Conservation (phyloP, 1,140 invertebrate genomes). For the Triops cancriformis region DNA sequence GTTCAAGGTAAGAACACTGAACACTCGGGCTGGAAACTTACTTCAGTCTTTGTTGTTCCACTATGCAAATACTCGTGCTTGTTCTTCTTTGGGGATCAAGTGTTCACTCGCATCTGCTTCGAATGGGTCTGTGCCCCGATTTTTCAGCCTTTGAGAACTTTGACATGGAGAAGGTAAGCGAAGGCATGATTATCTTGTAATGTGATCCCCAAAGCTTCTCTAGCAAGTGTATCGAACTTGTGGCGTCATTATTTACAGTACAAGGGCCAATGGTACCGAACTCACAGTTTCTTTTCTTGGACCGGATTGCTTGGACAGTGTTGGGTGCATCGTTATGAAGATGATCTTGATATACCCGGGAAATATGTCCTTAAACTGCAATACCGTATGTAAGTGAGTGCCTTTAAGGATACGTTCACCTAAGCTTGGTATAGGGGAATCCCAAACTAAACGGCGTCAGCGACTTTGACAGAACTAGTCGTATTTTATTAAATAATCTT, state of each 20-base stretch:
- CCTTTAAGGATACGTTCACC: no score
- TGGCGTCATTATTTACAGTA: conserved; percentile 18
- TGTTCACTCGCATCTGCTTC: conserved; percentile 16
- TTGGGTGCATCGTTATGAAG: conserved; percentile 26
- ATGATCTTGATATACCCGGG: conserved; percentile 24
- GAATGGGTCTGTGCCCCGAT: conserved; percentile 18
- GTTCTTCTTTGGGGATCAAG: background rate
- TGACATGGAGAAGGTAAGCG: conserved; percentile 23
- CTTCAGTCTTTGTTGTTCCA: background rate
- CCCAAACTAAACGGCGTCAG: no score
- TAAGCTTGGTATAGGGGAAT: no score
- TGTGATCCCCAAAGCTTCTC: background rate
- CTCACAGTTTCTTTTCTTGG: conserved; percentile 25
- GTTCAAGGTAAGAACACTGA: background rate
- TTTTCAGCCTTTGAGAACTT: conserved; percentile 23
- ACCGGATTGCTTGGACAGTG: conserved; percentile 22
- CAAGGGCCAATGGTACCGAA: conserved; percentile 26
- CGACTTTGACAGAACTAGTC: no score
- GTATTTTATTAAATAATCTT: no score
- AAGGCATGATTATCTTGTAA: background rate
- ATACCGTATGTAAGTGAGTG: conserved; percentile 19
- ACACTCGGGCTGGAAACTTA: background rate
- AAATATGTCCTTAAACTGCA: conserved; percentile 22
- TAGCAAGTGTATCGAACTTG: background rate
- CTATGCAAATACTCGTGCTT: conserved; percentile 9